Base-by-base conservation (phyloP, 2,113 vertebrate species). In the Tinamus guttatus region DNA sequence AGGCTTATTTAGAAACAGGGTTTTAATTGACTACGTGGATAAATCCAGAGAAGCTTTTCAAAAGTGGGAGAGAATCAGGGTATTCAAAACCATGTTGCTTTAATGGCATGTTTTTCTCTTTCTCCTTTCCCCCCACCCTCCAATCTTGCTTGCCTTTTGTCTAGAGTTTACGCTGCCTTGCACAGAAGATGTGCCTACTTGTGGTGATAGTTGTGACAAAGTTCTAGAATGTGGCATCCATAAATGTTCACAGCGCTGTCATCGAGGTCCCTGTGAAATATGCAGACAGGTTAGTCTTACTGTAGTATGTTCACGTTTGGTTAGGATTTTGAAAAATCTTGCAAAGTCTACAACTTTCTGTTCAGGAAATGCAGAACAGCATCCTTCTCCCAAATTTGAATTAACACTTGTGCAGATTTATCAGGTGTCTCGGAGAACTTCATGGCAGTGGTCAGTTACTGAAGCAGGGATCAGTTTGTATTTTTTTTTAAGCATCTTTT, bases 151-250 rank as follows among this genome's bases (percentile, higher is more conserved):
- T 88, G 85, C 93, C 89, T 40, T 96, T 79, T 74, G 58, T 86
- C 28, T 91, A 99, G 99, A 98, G 94, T 99, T 98, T 60, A 98
- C 98, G 18, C 97, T 99, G 94, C 99, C 99, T 5, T 99, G 99
- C 95, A 99, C 99, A 5, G 99, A 99, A 96, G 99, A 99, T 78
- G 98, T 99, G 47, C 96, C 98, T 58, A 99, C 98, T 18, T 99
- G 99, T 40, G 99, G 99, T 2, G 99, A 99, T 77, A 99, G 99
- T 45, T 99, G 99, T 86, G 99, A 99, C 85, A 99, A 99, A 94
- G 94, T 81, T 18, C 97, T 99, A 84, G 98, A 99, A 4, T 99
- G 99, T 95, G 98, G 98, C 70, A 98, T 99, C 80, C 99, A 99
- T 97, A 98, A 97, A 93, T 99, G 99, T 96, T 99, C 99, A 9